Conservation (phyloP, 2,113 vertebrate genomes). For the Oxyruncus cristatus region DNA sequence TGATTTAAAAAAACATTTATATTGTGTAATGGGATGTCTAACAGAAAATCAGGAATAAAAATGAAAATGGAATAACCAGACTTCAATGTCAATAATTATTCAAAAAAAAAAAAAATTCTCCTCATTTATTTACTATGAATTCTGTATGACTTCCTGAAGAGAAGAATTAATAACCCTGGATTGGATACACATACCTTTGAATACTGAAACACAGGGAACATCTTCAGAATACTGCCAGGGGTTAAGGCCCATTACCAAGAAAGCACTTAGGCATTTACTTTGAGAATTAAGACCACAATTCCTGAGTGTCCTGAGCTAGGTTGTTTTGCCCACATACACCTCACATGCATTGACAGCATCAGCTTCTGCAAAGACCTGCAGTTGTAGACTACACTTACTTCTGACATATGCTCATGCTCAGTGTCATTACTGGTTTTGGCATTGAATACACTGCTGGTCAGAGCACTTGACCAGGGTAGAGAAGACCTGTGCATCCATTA, state of each 20-base stretch:
- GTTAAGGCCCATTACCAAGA: background rate
- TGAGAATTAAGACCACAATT: background rate
- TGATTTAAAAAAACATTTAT: background rate
- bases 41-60: background rate
- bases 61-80: background rate
- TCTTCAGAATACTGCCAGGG: background rate
- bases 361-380: background rate
- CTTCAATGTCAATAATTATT: background rate
- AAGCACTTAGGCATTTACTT: background rate
- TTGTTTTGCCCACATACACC: background rate
- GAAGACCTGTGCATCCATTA: background rate
- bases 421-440: background rate
- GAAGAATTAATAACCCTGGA: background rate
- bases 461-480: background rate
- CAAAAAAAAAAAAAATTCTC: background rate
- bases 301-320: background rate
- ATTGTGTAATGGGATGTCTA: background rate
- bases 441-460: background rate
- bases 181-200: background rate
- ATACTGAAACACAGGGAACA: fast-evolving
- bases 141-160: background rate
- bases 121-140: background rate
- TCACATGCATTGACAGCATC: background rate
- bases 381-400: background rate
- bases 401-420: background rate